Conservation (phyloP, 2,888 invertebrate genomes). For the Chelonus formosanus region DNA sequence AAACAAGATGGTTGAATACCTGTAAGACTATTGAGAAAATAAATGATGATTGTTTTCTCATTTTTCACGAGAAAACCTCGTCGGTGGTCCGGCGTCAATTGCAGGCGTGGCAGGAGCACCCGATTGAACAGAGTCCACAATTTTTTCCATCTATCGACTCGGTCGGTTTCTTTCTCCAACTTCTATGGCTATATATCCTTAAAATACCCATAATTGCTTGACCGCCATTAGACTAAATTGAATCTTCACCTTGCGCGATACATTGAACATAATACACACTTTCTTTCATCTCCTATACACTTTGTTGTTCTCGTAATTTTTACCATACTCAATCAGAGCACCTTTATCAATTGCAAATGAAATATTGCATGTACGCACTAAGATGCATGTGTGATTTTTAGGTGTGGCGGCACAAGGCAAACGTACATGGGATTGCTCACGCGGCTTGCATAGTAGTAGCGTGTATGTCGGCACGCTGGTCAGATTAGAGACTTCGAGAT, state of each 20-base stretch:
- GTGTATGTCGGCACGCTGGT: constrained; percentile 57
- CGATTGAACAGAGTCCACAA: constrained; percentile 29
- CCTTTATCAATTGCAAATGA: no score
- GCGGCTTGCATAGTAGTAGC: constrained; percentile 43
- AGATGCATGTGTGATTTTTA: constrained; percentile 6
- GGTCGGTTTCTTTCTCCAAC: constrained; percentile 2
- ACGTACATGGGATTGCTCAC: constrained; percentile 2
- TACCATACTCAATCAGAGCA: neutral
- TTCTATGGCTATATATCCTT: neutral
- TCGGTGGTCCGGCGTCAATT: constrained; percentile 33
- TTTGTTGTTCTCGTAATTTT: neutral
- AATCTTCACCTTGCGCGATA: constrained; percentile 31
- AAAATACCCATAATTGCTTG: constrained; percentile 30
- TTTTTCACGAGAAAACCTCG: constrained; percentile 15
- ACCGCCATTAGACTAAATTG: constrained; percentile 33
- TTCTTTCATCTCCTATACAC: neutral
- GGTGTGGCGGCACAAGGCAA: constrained; percentile 9
- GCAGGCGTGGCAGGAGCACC: constrained; percentile 33
- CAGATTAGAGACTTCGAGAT: constrained; percentile 63
- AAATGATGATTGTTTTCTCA: neutral
- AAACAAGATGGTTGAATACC: no score
- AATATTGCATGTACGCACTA: neutral
- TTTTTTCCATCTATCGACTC: constrained; percentile 25
- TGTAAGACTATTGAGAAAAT: no score
- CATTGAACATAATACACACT: constrained; percentile 25